Evolutionary conservation across 2,888 invertebrate genomes (phyloP), one percentile per base, ranked within the genome.

Genomic region (Allolobophora icterica): DNA sequence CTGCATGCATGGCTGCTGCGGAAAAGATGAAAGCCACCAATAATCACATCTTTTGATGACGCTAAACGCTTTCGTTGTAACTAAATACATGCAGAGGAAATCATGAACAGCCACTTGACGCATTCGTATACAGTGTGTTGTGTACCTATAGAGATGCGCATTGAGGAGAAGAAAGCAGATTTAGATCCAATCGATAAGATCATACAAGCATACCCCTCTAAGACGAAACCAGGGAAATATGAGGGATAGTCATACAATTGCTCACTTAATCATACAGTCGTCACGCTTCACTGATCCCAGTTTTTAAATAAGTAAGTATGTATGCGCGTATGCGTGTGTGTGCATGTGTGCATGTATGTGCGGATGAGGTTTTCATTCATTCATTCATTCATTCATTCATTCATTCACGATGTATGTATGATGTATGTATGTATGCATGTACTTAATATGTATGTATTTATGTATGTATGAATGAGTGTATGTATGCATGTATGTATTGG

Each of bases 381-480:
- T 17, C 42, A 89, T 24, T 19, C 38, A 71, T 24, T 17, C 42
- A 89, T 24, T 19, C 52, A 90, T 24, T 17, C 52, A 90, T 24
- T 17, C 42, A 89, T 21, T 17, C 42, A 89, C n/a, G 30, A 34
- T 30, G 30, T 34, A 84, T 30, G 17, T 45, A 45, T 90, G 71
- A 42, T 91, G 38, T 91, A 40, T 91, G 58, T 91, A 83, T 91
- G 40, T 89, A 87, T 91, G 58, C 89, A 40, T 91, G 89, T 90
- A 34, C 89, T n/a, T n/a, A n/a, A 17, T 84, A 83, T 89, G 84
- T 91, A 89, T 89, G 87, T 91, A 89, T 89, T 45, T 91, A 71
- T 89, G 89, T 91, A 89, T 91, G 89, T 91, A 91, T 91, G 38
- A 91, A 91, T 91, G 71, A 91, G 58, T 91, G 84, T 91, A 84